A percentile compares a stretch with the other conserved stretches of the same genome.
phyloP scores from a whole-genome alignment of 1,140 invertebrate genomes.

The Aphis craccivora region DNA sequence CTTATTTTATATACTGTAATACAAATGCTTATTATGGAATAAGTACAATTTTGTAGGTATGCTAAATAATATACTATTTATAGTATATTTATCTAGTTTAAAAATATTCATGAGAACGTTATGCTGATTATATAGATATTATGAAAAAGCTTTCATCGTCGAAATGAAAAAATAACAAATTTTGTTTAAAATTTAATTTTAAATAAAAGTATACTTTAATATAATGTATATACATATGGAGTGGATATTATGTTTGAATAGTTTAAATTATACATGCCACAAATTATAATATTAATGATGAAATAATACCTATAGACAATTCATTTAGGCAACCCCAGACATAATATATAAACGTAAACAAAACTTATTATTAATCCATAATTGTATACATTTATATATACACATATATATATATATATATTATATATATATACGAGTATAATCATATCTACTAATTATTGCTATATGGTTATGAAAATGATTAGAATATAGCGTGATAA shows the following conservation, averaged over 20 bases:
- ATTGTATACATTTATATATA: background rate
- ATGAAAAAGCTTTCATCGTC: background rate
- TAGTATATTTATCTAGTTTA: background rate
- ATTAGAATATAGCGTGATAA: background rate
- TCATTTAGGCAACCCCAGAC: no score
- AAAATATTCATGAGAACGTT: background rate
- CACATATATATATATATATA: no score
- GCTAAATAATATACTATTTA: no score
- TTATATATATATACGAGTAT: no score
- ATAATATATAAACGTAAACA: background rate
- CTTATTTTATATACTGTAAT: no score
- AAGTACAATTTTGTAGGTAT: no score
- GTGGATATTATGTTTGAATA: background rate
- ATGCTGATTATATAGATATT: background rate
- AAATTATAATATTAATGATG: background rate
- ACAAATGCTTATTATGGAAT: no score
- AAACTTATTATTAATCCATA: constrained; percentile 22
- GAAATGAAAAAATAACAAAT: background rate
- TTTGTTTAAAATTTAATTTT: background rate
- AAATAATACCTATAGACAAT: background rate
- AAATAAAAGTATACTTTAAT: background rate
- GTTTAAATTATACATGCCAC: background rate
- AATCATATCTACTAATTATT: constrained; percentile 42
- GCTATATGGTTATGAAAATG: background rate
- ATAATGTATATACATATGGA: background rate